Evolutionary conservation across 2,797 vertebrate species (phyloP), one percentile per base, ranked within the genome.

Genomic region (Parambassis ranga): DNA sequence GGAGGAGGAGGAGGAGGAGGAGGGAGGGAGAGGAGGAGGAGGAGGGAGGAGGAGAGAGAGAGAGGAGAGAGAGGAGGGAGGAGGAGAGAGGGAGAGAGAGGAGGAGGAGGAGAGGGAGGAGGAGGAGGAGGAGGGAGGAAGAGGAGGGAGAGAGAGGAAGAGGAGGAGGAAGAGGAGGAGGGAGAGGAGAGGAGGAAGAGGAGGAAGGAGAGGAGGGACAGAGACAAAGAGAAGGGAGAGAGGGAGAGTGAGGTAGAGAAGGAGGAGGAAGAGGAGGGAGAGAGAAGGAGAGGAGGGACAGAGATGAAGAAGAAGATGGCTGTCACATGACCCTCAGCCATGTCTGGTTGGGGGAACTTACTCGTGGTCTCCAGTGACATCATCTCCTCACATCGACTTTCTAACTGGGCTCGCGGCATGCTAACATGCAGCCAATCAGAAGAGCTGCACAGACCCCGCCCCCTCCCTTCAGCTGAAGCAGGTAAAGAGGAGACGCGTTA

Each of bases 341-440:
- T 7, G 26, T 35, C 19, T 6, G 10, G 3, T 53, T 41, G 61
- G 66, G 56, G 18, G 1, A 73, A 88, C 81, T 78, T 85, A 85
- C 75, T 57, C 36, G 10, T 53, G 61, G 69, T 46, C 39, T 71
- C 77, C 55, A 20, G 59, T 26, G 55, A 65, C 53, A 61, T 74
- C 71, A 39, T 47, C 53, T 65, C 27, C 66, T 41, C 13, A 22
- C n/a, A 15, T 46, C 1, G 84, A 90, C 87, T 82, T 87, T 88
- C 85, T 89, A 76, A 75, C 75, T 42, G 28, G 27, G 31, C 60
- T 72, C 31, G 67, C 71, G 53, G 15, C 91, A 91, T 92, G 91
- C 89, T 59, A 77, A 55, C 91, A 91, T 91, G 88, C 91, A 86
- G 76, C 81, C 73, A 88, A 85, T 82, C 79, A 68, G 8, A 77